Base-by-base conservation (phyloP, 2,797 vertebrate species). In the Notamacropus eugenii region DNA sequence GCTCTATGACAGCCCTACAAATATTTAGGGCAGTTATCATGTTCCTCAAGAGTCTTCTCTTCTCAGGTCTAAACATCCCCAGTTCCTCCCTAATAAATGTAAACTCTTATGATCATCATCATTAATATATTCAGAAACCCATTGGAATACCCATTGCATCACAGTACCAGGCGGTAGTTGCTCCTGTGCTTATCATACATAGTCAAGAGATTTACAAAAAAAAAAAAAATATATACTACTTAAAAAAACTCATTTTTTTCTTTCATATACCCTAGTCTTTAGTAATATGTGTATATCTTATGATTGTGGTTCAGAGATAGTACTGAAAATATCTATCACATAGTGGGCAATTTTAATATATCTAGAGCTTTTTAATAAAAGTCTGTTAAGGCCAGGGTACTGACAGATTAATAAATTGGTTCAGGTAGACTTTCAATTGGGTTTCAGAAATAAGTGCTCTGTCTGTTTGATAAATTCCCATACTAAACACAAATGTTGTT, bases 321-420 rank as follows among this genome's bases (percentile, higher is more conserved):
- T 16, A 24, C 52, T 54, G 87, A 96, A 52, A 24, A 90, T 29
- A 91, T 87, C 94, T 98, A 97, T 98, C 97, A 97, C 97, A 98
- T 98, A 98, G 67, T 97, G 97, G 97, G 97, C 97, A 98, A 98
- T 98, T 99, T 98, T 98, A 98, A 98, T 98, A 97, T 82, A 98
- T 98, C 98, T 98, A 97, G 90, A 98, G 92, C 46, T 92, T 95
- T 97, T 91, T 94, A 98, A 97, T 96, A 98, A 98, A 96, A 98
- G 96, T 97, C 98, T 98, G 96, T 99, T 99, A 99, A 99, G 98
- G 98, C 96, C 98, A 98, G 97, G 92, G 98, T 97, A 96, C 55
- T 97, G 97, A 97, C 98, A 99, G 99, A 99, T 99, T 99, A 99
- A 99, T 99, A 99, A 98, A 95, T 98, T 98, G 98, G 97, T 96